Conservation (phyloP, 2,113 vertebrate genomes). For the Dasyurus viverrinus region DNA sequence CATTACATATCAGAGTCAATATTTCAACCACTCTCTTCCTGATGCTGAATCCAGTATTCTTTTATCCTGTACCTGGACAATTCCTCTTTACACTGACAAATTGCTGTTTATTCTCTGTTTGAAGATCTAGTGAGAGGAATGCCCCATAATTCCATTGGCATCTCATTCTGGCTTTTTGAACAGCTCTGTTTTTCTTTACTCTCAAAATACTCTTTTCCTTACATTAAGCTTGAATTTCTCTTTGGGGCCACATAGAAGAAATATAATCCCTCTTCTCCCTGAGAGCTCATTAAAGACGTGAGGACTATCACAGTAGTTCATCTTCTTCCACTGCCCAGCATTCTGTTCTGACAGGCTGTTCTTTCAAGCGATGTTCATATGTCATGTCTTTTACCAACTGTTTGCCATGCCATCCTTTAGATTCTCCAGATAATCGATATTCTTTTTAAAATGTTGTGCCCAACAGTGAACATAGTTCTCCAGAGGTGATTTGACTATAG, state of each 20-base stretch:
- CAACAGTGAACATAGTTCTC: background rate
- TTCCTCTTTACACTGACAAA: background rate
- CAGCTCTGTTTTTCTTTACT: background rate
- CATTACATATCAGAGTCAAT: background rate
- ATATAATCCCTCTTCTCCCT: background rate
- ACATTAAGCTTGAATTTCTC: background rate
- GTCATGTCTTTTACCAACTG: background rate
- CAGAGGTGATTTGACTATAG: background rate
- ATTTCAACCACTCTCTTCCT: background rate
- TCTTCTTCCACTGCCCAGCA: background rate
- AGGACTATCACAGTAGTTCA: background rate
- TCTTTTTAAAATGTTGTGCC: background rate
- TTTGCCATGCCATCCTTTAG: background rate
- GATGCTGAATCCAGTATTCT: background rate
- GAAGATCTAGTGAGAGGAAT: background rate
- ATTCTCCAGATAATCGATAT: background rate
- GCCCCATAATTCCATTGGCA: background rate
- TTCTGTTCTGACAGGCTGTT: background rate
- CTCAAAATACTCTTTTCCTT: background rate
- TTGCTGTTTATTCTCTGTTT: background rate
- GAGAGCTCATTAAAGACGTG: background rate
- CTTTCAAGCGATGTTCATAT: background rate
- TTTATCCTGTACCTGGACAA: background rate
- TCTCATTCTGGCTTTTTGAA: background rate
- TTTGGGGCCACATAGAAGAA: background rate